Conservation (phyloP, 2,888 invertebrate genomes). For the Apodemia zela region DNA sequence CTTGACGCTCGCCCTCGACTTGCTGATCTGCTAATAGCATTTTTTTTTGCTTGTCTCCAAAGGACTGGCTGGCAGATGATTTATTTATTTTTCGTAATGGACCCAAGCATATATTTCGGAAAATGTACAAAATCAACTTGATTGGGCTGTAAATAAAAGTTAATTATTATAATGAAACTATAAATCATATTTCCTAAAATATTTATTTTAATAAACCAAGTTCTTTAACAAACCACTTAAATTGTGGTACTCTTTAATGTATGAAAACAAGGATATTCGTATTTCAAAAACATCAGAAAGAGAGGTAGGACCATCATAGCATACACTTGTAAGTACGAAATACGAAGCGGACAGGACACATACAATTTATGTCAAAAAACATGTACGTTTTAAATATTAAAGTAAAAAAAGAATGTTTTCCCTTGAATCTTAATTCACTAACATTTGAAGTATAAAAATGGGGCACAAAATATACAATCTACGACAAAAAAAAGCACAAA, state of each 20-base stretch:
- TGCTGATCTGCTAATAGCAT: no score
- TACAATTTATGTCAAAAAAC: background rate
- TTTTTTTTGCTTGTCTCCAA: no score
- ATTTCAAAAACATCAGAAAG: conserved; percentile 36
- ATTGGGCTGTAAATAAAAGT: background rate
- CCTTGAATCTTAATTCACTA: background rate
- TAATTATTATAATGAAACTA: conserved; percentile 19
- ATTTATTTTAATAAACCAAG: conserved; percentile 52
- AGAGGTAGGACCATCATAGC: conserved; percentile 49
- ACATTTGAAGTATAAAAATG: conserved; percentile 5
- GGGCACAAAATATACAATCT: conserved; percentile 1
- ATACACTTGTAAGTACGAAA: conserved; percentile 49
- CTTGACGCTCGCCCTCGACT: no score
- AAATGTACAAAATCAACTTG: no score
- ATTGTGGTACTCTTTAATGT: conserved; percentile 50
- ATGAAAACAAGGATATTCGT: conserved; percentile 46
- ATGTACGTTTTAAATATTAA: background rate
- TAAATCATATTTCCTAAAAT: conserved; percentile 34
- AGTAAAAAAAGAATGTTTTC: background rate
- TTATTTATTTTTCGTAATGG: no score
- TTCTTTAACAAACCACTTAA: conserved; percentile 63
- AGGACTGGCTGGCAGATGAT: no score
- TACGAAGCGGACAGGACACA: conserved; percentile 28
- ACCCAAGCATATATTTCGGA: no score
- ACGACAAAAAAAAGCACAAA: conserved; percentile 9